Evolutionary conservation across 2,113 vertebrate genomes (phyloP).

Genomic region (Solenodon paradoxus): DNA sequence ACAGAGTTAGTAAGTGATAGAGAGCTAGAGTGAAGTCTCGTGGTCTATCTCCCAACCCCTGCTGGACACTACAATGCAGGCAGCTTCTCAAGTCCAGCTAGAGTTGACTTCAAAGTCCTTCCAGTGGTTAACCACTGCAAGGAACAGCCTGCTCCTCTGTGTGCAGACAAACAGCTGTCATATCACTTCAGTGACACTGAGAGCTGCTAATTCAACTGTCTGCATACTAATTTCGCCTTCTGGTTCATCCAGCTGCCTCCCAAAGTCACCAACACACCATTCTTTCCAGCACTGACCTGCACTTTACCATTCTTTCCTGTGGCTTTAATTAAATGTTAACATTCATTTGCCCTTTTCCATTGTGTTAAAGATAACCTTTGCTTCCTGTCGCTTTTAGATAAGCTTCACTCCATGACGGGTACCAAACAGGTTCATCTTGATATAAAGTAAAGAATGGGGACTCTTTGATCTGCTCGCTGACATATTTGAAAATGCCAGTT

Average conservation of each 20-base stretch:
- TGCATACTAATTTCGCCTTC: background rate
- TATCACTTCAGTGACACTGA: background rate
- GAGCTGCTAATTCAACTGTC: background rate
- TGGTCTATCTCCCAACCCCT: accelerated
- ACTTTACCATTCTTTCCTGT: conserved; percentile 48
- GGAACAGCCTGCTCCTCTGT: background rate
- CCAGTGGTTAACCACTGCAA: too few species aligned
- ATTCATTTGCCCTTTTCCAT: conserved; percentile 73
- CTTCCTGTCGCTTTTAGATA: conserved; percentile 56
- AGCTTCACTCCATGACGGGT: conserved; percentile 62
- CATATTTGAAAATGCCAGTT: conserved; percentile 54
- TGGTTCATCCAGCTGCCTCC: background rate
- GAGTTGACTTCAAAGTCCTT: background rate
- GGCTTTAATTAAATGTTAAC: conserved; percentile 76
- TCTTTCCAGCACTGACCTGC: conserved; percentile 30
- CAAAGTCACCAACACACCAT: background rate
- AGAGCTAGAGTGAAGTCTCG: background rate
- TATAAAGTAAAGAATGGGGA: conserved; percentile 54
- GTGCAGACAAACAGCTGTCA: background rate
- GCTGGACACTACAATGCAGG: background rate
- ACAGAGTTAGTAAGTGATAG: background rate
- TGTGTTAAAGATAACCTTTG: conserved; percentile 67
- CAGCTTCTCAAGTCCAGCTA: background rate
- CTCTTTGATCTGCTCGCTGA: conserved; percentile 55
- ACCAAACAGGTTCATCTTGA: conserved; percentile 48